A percentile compares a stretch with the other conserved stretches of the same genome.
These are phyloP conservation scores for Columba janthina DNA, from an alignment of 2,113 vertebrate genomes.

Conservation along the genomic window DNA sequence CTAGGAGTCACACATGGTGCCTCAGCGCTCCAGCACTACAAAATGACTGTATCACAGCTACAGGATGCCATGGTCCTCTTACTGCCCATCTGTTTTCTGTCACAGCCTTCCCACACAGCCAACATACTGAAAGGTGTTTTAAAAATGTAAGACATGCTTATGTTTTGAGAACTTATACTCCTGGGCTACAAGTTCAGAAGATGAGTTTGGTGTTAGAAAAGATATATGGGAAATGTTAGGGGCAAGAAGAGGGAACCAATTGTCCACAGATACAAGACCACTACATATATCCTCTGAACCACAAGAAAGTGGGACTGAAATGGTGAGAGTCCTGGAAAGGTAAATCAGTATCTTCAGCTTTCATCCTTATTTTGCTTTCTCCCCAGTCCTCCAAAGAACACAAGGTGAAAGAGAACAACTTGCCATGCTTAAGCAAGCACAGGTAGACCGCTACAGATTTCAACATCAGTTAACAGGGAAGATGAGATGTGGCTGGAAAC, in stretches of 20 bases:
- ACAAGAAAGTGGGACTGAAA: neutral
- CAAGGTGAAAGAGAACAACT: neutral
- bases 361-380: neutral
- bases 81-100: neutral
- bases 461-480: conserved; percentile 49
- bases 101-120: neutral
- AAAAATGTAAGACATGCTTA: neutral
- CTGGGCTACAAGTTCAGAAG: neutral
- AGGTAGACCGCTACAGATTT: conserved; percentile 43
- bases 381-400: neutral
- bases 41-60: neutral
- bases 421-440: conserved; percentile 13
- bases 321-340: neutral
- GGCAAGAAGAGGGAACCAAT: neutral
- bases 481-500: conserved; percentile 31
- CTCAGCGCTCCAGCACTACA: neutral
- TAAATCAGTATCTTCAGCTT: conserved; percentile 25
- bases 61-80: neutral
- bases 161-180: neutral
- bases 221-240: neutral
- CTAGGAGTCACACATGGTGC: neutral
- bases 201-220: neutral
- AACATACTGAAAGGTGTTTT: neutral
- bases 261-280: neutral
- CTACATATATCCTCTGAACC: neutral